Percentiles rank a stretch among this genome's conserved stretches.
Conservation (phyloP, 2,797 vertebrate species). For the Hephaestus fuliginosus region DNA sequence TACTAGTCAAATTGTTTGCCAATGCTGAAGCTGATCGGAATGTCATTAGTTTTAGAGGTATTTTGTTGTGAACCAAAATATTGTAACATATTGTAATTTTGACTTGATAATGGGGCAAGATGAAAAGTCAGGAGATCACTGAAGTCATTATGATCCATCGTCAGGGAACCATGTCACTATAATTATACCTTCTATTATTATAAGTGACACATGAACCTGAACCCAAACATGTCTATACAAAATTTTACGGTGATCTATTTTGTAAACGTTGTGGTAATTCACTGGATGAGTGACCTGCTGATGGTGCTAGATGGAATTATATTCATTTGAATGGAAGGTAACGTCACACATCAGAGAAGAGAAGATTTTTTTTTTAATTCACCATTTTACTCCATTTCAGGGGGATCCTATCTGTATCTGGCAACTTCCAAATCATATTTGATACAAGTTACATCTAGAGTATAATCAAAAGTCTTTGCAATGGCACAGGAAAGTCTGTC, state of each 20-base stretch:
- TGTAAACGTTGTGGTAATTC: not conserved
- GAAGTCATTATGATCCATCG: not conserved
- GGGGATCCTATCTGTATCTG: conserved; percentile 13
- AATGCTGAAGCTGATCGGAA: not conserved
- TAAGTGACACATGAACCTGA: too few relatives aligned
- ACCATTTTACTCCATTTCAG: conserved; percentile 9
- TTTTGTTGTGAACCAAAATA: not conserved
- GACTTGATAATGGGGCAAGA: not conserved
- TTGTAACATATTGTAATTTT: not conserved
- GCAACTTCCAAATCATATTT: conserved; percentile 32
- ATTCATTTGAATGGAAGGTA: conserved; percentile 9
- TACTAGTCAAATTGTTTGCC: not conserved
- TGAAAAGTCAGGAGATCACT: not conserved
- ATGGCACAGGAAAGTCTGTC: conserved; percentile 41
- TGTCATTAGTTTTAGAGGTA: not conserved
- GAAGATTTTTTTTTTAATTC: conserved; percentile 28
- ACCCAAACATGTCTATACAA: too few relatives aligned
- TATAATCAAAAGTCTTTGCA: conserved; percentile 37
- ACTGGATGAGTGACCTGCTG: not conserved
- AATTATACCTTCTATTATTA: too few relatives aligned
- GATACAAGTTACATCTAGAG: conserved; percentile 5
- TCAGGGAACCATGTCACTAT: too few relatives aligned
- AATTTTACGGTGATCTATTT: not conserved
- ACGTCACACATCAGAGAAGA: conserved; percentile 9
- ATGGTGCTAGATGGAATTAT: not conserved